These are phyloP conservation scores for Hirtodrosophila histrioides DNA, from an alignment of 2,888 invertebrate genomes.

Conservation along the genomic window DNA sequence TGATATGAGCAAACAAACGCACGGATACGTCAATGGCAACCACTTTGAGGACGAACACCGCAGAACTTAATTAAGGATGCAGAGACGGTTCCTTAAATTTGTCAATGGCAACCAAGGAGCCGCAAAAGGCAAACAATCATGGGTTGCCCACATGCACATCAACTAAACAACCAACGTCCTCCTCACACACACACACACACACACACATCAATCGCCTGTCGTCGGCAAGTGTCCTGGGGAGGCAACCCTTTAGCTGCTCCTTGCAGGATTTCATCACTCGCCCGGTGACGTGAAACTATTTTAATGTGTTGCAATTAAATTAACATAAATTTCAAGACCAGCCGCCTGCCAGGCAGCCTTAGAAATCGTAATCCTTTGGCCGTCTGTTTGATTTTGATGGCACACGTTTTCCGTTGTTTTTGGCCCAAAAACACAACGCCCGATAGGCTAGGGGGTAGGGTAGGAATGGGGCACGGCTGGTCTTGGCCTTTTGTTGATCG, in stretches of 20 bases:
- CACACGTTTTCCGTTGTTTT: constrained; percentile 67
- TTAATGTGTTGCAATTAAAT: constrained; percentile 80
- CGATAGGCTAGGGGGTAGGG: not conserved
- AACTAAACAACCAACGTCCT: constrained; percentile 7
- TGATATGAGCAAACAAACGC: constrained; percentile 47
- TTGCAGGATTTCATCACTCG: constrained; percentile 54
- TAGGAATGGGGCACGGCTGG: constrained; percentile 11
- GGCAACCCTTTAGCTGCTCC: constrained; percentile 49
- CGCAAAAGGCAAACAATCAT: constrained; percentile 64
- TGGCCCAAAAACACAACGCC: constrained; percentile 55
- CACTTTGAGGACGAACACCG: constrained; percentile 3
- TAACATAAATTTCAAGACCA: constrained; percentile 71
- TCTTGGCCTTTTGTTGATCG: constrained; percentile 35
- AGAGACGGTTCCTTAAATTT: constrained; percentile 54
- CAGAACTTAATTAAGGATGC: constrained; percentile 70
- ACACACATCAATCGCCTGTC: constrained; percentile 56
- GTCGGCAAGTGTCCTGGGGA: constrained; percentile 31
- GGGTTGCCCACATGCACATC: constrained; percentile 28
- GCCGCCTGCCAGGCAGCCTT: constrained; percentile 42
- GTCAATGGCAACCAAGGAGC: constrained; percentile 68
- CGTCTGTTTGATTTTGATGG: constrained; percentile 50
- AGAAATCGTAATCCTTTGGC: constrained; percentile 52
- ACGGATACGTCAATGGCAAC: constrained; percentile 35
- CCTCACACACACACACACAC: constrained; percentile 8
- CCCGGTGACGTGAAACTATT: constrained; percentile 68